A percentile compares a stretch with the other conserved stretches of the same genome.
Conservation (phyloP, 2,797 vertebrate genomes). For the Poecilia velifera region DNA sequence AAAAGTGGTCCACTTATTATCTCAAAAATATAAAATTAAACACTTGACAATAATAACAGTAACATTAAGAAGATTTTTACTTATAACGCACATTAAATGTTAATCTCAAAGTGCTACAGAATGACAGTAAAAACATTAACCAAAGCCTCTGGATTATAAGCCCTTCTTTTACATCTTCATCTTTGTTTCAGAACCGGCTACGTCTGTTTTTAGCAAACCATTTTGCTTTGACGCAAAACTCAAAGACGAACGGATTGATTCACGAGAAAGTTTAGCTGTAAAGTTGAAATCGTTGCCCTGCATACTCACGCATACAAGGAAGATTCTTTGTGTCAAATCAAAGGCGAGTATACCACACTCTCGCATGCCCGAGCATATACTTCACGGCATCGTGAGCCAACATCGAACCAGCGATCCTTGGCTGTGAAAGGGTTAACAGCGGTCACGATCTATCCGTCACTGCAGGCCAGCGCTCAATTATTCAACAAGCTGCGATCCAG, state of each 20-base stretch:
- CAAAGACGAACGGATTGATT: conserved; percentile 43
- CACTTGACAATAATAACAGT: neutral
- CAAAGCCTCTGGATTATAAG: neutral
- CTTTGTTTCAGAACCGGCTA: conserved; percentile 3
- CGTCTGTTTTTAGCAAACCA: conserved; percentile 2
- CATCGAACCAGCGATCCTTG: conserved; percentile 58
- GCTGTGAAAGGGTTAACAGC: conserved; percentile 75
- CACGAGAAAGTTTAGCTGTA: conserved; percentile 45
- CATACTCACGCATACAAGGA: conserved; percentile 23
- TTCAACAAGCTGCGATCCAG: conserved; percentile 68
- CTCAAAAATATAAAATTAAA: neutral
- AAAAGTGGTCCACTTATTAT: conserved; percentile 30
- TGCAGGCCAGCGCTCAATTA: conserved; percentile 69
- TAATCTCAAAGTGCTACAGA: too few species aligned
- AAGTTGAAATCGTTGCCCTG: conserved; percentile 16
- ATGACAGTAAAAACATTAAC: too few species aligned
- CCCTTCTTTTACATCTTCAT: neutral
- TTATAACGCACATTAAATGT: too few species aligned
- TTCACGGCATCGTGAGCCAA: conserved; percentile 25
- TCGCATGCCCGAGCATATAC: conserved; percentile 17
- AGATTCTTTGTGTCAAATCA: conserved; percentile 27
- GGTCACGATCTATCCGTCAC: conserved; percentile 66
- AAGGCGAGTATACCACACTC: conserved; percentile 8
- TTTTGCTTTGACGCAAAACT: conserved; percentile 16
- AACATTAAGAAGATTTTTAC: too few species aligned